Base-by-base conservation (phyloP, 2,888 invertebrate genomes). In the Pogonocherus hispidulus region DNA sequence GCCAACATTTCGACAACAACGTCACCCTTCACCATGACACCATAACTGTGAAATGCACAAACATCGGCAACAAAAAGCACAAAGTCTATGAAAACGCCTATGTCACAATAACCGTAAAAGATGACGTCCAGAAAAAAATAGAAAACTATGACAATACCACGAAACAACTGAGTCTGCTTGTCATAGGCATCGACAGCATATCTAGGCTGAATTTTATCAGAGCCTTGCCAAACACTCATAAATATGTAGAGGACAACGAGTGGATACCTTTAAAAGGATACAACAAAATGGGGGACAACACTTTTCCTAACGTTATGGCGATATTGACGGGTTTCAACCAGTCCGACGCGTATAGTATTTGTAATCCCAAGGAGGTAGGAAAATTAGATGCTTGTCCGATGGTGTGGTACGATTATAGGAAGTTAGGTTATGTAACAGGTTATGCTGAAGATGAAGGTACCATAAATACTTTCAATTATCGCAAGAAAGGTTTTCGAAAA, bases 271-370 rank as follows among this genome's bases (percentile, higher is more conserved):
- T 84, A 19, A 74, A 78, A 62, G 83, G 82, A 1, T 84, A 84
- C 72, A 89, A 88, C 75, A 89, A 94, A 90, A 90, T 94, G 76
- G 95, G 91, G 4, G 96, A 96, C 80, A 96, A 97, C 79, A 96
- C 96, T 0, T 94, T 94, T 79, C 95, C 96, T 0, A 97, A 97
- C 84, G 83, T 97, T 47, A 92, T 96, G 89, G 94, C 96, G 0
- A 88, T 93, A 51, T 87, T 94, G 14, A 91, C 93, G 0, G 80
- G 80, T 4, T 77, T 67, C 47, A 81, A 82, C 62, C 73, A 72
- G 80, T 80, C 82, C 0, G 78, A 87, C 14, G 86, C 90, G 11
- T 86, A 89, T 54, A 76, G 83, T 0, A 82, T 87, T 52, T 89
- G 89, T 73, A 84, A 87, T 23, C 88, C 89, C 11, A 88, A 69